These are phyloP conservation scores for Caenorhabditis brenneri DNA, from an alignment of 1,140 invertebrate genomes.

Conservation along the genomic window DNA sequence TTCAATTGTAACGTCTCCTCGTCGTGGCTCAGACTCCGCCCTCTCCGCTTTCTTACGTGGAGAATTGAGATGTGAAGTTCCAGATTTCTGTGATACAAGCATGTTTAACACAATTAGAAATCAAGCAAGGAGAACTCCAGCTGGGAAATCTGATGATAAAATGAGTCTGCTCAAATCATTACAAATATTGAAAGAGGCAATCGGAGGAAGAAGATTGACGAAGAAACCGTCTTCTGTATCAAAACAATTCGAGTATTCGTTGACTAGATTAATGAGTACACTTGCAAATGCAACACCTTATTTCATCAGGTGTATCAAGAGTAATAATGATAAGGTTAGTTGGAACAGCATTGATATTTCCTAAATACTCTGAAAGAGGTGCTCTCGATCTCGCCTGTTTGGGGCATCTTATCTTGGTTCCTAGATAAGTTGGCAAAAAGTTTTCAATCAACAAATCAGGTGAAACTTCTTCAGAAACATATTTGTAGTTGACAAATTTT, in stretches of 20 bases:
- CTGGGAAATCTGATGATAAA: conserved; percentile 63
- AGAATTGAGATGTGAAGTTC: conserved; percentile 61
- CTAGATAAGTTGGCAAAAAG: no score
- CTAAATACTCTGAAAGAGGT: no score
- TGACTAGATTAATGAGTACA: conserved; percentile 89
- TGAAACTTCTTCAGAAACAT: no score
- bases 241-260: conserved; percentile 89
- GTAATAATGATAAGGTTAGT: conserved; percentile 83
- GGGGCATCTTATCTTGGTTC: no score
- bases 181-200: conserved; percentile 61
- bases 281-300: conserved; percentile 92
- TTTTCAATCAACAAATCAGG: no score
- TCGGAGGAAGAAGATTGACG: conserved; percentile 62
- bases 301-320: conserved; percentile 95
- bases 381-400: not conserved
- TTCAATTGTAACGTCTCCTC: conserved; percentile 23
- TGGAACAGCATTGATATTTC: no score
- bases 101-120: conserved; percentile 69
- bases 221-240: conserved; percentile 88
- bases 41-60: conserved; percentile 67
- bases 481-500: no score
- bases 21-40: conserved; percentile 68
- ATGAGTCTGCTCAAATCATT: conserved; percentile 87
- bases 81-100: conserved; percentile 70
- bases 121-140: conserved; percentile 61